These are phyloP conservation scores for Pagetopsis macropterus DNA, from an alignment of 2,797 vertebrate species.

Conservation along the genomic window DNA sequence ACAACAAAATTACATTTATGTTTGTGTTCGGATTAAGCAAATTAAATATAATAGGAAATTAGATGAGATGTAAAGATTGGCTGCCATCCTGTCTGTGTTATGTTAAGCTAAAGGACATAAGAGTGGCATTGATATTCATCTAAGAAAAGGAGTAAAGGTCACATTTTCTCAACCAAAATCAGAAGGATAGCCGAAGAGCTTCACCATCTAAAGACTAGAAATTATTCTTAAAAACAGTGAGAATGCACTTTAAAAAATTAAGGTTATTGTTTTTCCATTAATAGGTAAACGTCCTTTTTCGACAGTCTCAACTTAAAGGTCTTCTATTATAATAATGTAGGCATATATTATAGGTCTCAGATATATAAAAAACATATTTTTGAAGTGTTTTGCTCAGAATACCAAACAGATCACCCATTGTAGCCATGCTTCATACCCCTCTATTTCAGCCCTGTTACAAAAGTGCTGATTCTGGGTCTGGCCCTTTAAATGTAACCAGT, in stretches of 20 bases:
- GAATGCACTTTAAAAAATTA: background rate
- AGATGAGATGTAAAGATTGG: background rate
- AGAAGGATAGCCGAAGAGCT: background rate
- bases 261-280: background rate
- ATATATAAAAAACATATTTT: too few species aligned
- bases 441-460: too few species aligned
- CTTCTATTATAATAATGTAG: too few species aligned
- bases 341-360: too few species aligned
- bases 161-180: background rate
- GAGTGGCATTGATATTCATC: background rate
- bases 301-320: background rate
- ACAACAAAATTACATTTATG: background rate
- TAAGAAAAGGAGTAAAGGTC: too few species aligned
- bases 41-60: background rate
- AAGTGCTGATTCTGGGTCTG: too few species aligned
- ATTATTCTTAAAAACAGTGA: background rate
- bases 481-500: too few species aligned
- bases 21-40: background rate
- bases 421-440: too few species aligned
- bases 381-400: too few species aligned
- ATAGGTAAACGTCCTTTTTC: background rate
- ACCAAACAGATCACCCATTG: too few species aligned
- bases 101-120: background rate
- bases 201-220: background rate
- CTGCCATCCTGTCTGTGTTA: background rate